Evolutionary conservation across 1,140 invertebrate genomes (phyloP).

Genomic region (Philotrypesis tridentata): DNA sequence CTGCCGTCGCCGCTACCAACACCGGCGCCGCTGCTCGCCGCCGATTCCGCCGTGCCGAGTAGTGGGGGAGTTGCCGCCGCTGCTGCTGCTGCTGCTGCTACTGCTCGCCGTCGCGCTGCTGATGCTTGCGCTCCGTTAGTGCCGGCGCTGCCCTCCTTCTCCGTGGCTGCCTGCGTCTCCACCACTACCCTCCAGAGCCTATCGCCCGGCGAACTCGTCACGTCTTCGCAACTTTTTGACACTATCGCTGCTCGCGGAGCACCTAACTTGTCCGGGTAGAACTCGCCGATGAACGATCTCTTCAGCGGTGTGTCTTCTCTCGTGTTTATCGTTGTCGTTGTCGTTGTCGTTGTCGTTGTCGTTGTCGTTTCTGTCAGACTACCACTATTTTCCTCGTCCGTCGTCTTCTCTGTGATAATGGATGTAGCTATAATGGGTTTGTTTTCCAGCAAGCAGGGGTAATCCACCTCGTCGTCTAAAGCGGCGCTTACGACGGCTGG

Average conservation of each 20-base stretch:
- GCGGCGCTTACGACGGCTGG: constrained; percentile 38
- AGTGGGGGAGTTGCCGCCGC: constrained; percentile 16
- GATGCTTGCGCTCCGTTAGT: background rate
- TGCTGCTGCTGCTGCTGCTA: constrained; percentile 57
- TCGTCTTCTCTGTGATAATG: constrained; percentile 50
- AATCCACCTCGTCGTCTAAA: constrained; percentile 70
- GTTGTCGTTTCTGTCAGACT: background rate
- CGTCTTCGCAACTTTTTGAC: constrained; percentile 13
- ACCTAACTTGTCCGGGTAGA: constrained; percentile 25
- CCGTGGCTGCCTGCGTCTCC: constrained; percentile 48
- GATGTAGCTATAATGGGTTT: constrained; percentile 62
- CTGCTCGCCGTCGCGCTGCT: constrained; percentile 21
- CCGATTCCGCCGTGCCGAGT: constrained; percentile 52
- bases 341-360: constrained; percentile 28
- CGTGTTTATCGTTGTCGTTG: constrained; percentile 19
- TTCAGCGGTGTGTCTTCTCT: constrained; percentile 5
- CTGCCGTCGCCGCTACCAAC: constrained; percentile 68
- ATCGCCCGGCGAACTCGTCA: constrained; percentile 41
- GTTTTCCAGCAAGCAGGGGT: constrained; percentile 66
- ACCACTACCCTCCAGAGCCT: constrained; percentile 57
- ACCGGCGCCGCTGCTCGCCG: constrained; percentile 62
- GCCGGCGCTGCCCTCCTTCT: constrained; percentile 53
- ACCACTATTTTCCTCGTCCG: background rate
- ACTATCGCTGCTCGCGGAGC: background rate
- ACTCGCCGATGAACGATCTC: constrained; percentile 53